Conservation (phyloP, 2,113 vertebrate genomes). For the Mixornis gularis region DNA sequence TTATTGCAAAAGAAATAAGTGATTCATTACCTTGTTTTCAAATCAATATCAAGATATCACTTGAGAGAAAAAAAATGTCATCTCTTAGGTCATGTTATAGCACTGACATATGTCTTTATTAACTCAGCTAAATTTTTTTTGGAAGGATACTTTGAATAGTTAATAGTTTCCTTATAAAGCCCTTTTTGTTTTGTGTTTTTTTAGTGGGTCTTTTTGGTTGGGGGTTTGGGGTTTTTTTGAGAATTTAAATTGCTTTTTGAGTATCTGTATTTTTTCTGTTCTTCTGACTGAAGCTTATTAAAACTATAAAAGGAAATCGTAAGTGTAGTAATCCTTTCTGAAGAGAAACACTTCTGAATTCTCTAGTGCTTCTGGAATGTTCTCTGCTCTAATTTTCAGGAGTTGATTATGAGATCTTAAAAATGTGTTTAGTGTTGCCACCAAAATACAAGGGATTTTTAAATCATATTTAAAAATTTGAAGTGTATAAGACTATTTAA, state of each 20-base stretch:
- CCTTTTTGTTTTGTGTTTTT: not conserved
- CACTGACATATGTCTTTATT: not conserved
- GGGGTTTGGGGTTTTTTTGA: not conserved
- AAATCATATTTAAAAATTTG: not conserved
- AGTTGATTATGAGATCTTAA: not conserved
- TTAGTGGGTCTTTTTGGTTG: not conserved
- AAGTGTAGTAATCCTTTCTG: conserved; percentile 21
- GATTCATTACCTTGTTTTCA: not conserved
- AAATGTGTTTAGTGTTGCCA: not conserved
- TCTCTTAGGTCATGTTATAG: not conserved
- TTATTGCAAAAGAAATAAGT: not conserved
- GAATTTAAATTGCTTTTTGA: not conserved
- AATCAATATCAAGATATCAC: not conserved
- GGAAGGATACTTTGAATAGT: not conserved
- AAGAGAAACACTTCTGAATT: conserved; percentile 10
- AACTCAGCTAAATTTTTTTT: not conserved
- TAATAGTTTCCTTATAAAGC: not conserved
- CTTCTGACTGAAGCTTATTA: not conserved
- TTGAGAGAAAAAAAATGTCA: not conserved
- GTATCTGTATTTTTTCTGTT: not conserved
- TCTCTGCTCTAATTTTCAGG: conserved; percentile 22
- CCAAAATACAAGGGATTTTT: not conserved
- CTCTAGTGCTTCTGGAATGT: conserved; percentile 30
- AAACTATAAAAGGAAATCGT: conserved; percentile 22
- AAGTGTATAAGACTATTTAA: not conserved